Conservation (phyloP, 2,797 vertebrate genomes). For the Odontamblyopus rebecca region DNA sequence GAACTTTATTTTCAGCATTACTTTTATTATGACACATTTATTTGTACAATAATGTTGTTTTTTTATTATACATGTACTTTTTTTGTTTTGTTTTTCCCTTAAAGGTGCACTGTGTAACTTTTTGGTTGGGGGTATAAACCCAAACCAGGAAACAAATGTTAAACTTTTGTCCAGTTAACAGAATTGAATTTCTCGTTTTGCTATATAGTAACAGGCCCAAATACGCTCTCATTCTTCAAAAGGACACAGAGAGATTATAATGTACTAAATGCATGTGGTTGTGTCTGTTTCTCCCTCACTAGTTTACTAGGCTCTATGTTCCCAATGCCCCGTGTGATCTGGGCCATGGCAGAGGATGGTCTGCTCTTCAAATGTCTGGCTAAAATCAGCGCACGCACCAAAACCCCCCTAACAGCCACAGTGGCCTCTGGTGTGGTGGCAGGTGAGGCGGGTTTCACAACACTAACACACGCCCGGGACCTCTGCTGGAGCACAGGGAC, state of each 20-base stretch:
- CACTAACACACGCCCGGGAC: conserved; percentile 42
- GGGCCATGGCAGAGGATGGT: conserved; percentile 96
- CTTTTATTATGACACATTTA: too few species aligned
- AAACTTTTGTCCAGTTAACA: too few species aligned
- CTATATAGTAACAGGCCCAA: too few species aligned
- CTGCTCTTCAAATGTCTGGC: conserved; percentile 91
- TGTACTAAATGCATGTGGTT: conserved; percentile 45
- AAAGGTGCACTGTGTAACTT: too few species aligned
- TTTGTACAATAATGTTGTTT: too few species aligned
- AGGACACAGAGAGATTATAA: not conserved
- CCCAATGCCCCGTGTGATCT: conserved; percentile 96
- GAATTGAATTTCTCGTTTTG: too few species aligned
- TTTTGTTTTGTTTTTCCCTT: too few species aligned
- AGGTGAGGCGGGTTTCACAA: conserved; percentile 78
- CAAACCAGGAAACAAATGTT: too few species aligned
- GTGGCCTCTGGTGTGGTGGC: conserved; percentile 86
- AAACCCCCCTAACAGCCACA: conserved; percentile 91
- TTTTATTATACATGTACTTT: too few species aligned
- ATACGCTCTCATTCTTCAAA: too few species aligned
- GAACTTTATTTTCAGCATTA: too few species aligned
- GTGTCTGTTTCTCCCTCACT: conserved; percentile 39
- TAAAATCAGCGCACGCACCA: conserved; percentile 83
- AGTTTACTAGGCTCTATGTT: conserved; percentile 97
- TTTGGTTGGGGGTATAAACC: too few species aligned
- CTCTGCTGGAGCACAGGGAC: conserved; percentile 21